Evolutionary conservation across 2,797 vertebrate species (phyloP).

Genomic region (Gobio occitaniae): DNA sequence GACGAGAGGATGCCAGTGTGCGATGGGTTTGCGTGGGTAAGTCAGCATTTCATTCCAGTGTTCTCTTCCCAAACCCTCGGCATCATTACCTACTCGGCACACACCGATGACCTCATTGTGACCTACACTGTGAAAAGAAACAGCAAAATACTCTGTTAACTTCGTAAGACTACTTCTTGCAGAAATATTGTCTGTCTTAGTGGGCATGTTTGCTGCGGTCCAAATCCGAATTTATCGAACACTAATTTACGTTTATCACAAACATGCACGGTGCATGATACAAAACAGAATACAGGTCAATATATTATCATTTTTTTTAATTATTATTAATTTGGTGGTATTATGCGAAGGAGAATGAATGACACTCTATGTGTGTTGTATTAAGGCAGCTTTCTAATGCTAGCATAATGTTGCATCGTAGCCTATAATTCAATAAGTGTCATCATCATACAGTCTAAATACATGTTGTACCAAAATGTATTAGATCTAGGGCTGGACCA

Average conservation of each 20-base stretch:
- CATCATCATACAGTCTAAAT: too few relatives aligned
- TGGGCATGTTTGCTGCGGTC: not conserved
- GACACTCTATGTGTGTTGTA: not conserved
- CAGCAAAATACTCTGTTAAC: conserved; percentile 67
- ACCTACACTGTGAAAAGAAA: conserved; percentile 92
- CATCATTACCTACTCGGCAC: conserved; percentile 95
- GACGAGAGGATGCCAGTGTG: conserved; percentile 96
- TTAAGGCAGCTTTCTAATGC: not conserved
- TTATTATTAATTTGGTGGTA: not conserved
- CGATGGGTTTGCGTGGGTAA: conserved; percentile 96
- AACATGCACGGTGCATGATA: not conserved
- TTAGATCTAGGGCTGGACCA: too few relatives aligned
- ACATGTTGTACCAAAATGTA: too few relatives aligned
- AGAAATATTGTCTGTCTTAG: not conserved
- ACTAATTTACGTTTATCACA: not conserved
- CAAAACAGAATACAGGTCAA: not conserved
- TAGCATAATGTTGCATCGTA: not conserved
- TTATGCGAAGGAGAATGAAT: not conserved
- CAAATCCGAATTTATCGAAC: not conserved
- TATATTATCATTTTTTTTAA: not conserved
- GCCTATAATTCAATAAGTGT: too few relatives aligned
- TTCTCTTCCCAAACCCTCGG: conserved; percentile 91
- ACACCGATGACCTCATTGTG: conserved; percentile 99
- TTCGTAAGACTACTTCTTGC: not conserved
- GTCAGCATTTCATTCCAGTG: conserved; percentile 99